Conservation (phyloP, 92 coral and sea anemone species). For the Zoanthus sansibaricus region DNA sequence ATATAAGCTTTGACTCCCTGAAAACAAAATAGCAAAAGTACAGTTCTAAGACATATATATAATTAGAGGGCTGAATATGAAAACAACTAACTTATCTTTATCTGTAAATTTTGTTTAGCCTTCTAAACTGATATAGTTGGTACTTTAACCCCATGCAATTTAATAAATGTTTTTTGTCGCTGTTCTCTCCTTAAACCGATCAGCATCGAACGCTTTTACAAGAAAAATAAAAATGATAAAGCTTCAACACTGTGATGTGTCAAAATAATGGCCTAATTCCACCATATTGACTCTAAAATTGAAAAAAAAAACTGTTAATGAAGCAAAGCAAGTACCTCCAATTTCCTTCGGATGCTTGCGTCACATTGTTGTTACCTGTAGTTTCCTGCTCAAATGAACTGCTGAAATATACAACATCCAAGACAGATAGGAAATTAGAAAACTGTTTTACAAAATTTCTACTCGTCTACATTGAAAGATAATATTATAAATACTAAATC, state of each 20-base stretch:
- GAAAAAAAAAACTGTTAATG: too few relatives aligned
- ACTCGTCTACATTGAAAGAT: neutral
- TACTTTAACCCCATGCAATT: too few relatives aligned
- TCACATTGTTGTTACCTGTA: conserved; percentile 9
- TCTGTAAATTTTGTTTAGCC: neutral
- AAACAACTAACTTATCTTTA: neutral
- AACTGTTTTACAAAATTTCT: neutral
- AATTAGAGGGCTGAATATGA: neutral
- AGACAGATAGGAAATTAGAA: neutral
- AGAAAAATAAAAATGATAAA: too few relatives aligned
- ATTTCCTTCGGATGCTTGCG: neutral
- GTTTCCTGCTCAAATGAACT: conserved; percentile 21
- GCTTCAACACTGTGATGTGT: too few relatives aligned
- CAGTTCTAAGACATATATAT: too few relatives aligned
- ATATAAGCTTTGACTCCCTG: conserved; percentile 41
- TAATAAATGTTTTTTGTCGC: too few relatives aligned
- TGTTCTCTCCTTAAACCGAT: too few relatives aligned
- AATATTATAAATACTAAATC: too few relatives aligned
- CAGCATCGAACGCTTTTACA: too few relatives aligned
- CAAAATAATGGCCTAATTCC: neutral
- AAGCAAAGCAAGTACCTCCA: conserved; percentile 25
- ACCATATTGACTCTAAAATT: neutral
- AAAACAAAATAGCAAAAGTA: neutral
- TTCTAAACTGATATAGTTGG: too few relatives aligned
- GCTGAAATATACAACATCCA: neutral